These are phyloP conservation scores for Helicolenus hilgendorfi DNA, from an alignment of 2,797 vertebrate species.

Conservation along the genomic window DNA sequence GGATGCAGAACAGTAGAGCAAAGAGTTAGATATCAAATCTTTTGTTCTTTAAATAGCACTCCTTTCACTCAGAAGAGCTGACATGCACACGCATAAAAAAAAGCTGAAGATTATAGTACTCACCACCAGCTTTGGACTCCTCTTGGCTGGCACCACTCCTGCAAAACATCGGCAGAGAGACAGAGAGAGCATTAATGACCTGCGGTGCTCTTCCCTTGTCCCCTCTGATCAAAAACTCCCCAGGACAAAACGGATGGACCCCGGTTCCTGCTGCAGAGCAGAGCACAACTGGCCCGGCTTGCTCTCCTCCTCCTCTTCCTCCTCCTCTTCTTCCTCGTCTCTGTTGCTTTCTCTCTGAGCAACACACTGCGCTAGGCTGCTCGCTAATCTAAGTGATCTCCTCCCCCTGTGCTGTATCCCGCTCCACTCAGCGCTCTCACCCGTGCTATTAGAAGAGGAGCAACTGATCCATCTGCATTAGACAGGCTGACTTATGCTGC, in stretches of 20 bases:
- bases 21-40: constrained; percentile 53
- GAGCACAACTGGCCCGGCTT: constrained; percentile 56
- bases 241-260: constrained; percentile 43
- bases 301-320: constrained; percentile 26
- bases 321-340: constrained; percentile 33
- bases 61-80: constrained; percentile 23
- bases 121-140: constrained; percentile 99
- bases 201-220: constrained; percentile 87
- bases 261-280: constrained; percentile 63
- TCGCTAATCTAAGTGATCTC: constrained; percentile 81
- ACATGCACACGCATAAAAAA: constrained; percentile 43
- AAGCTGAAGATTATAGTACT: constrained; percentile 86
- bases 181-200: constrained; percentile 93
- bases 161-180: constrained; percentile 96
- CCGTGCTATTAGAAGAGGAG: constrained; percentile 59
- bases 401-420: constrained; percentile 63
- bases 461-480: constrained; percentile 91
- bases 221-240: constrained; percentile 75
- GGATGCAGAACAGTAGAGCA: constrained; percentile 18
- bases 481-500: constrained; percentile 82
- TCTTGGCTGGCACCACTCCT: constrained; percentile 98
- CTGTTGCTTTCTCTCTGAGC: constrained; percentile 65
- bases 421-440: constrained; percentile 58
- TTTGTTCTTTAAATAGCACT: constrained; percentile 79
- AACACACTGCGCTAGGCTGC: constrained; percentile 72